phyloP scores from a whole-genome alignment of 2,113 vertebrate species.

The Pterocles gutturalis region DNA sequence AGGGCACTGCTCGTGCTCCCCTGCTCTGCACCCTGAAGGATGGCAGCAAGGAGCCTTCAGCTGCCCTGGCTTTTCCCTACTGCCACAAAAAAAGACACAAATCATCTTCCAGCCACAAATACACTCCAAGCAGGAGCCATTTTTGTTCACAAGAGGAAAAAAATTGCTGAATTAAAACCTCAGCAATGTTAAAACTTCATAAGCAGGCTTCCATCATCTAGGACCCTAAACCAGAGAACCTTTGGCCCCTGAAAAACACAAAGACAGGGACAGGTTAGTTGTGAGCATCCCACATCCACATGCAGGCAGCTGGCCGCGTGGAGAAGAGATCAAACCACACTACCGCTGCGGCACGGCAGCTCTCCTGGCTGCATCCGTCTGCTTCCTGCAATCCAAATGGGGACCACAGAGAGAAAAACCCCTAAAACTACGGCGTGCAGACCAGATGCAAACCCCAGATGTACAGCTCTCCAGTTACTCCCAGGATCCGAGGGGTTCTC shows the following conservation, averaged over 20 bases:
- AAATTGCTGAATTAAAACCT: neutral
- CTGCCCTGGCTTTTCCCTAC: neutral
- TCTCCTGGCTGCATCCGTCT: neutral
- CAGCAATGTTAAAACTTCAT: neutral
- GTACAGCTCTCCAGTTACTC: neutral
- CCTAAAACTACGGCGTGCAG: rapidly evolving
- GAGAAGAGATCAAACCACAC: too few relatives aligned
- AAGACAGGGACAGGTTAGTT: neutral
- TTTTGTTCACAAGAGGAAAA: rapidly evolving
- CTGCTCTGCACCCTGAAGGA: neutral
- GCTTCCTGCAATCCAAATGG: rapidly evolving
- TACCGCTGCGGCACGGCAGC: neutral
- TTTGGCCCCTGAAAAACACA: neutral
- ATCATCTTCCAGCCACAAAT: neutral
- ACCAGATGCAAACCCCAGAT: neutral
- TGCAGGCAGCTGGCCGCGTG: rapidly evolving
- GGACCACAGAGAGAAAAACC: neutral
- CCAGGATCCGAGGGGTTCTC: neutral
- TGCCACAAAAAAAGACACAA: neutral
- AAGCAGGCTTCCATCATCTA: rapidly evolving
- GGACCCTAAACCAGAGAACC: neutral
- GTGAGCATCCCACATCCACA: neutral
- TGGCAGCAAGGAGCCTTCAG: rapidly evolving
- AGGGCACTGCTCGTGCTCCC: neutral
- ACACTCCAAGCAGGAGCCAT: neutral